These are phyloP conservation scores for Seira musarum DNA, from an alignment of 2,888 invertebrate genomes.

Conservation along the genomic window DNA sequence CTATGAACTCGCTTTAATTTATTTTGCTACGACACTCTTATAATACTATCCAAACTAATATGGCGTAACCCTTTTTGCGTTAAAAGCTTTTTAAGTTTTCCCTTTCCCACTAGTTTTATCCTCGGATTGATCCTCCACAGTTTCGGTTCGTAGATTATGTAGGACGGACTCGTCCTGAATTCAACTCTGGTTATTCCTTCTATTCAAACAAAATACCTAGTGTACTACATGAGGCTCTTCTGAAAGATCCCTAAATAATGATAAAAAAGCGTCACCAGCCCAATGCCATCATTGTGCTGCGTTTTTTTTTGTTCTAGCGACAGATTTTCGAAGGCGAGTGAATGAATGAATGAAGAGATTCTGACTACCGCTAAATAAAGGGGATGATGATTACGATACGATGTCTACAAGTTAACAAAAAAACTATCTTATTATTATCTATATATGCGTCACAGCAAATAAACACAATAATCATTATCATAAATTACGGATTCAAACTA, in stretches of 20 bases:
- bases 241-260: conserved; percentile 7
- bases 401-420: neutral
- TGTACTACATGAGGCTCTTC: neutral
- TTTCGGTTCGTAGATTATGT: conserved; percentile 18
- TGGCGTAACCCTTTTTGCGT: conserved; percentile 2
- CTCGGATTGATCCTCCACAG: conserved; percentile 96
- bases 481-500: conserved; percentile 3
- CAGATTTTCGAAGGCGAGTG: neutral
- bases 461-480: conserved; percentile 15
- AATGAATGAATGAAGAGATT: conserved; percentile 2
- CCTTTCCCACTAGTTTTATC: conserved; percentile 10
- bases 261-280: neutral
- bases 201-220: no score
- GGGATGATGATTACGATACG: neutral
- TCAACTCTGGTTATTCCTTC: neutral
- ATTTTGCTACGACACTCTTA: conserved; percentile 1
- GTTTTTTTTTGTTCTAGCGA: neutral
- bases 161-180: conserved; percentile 4
- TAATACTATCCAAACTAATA: conserved; percentile 6
- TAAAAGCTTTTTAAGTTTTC: conserved; percentile 12
- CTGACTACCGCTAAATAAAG: neutral
- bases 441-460: conserved; percentile 9
- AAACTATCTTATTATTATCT: no score
- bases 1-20: conserved; percentile 13
- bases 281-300: neutral